Base-by-base conservation (phyloP, 2,888 invertebrate genomes). In the Invenusta paracnida region DNA sequence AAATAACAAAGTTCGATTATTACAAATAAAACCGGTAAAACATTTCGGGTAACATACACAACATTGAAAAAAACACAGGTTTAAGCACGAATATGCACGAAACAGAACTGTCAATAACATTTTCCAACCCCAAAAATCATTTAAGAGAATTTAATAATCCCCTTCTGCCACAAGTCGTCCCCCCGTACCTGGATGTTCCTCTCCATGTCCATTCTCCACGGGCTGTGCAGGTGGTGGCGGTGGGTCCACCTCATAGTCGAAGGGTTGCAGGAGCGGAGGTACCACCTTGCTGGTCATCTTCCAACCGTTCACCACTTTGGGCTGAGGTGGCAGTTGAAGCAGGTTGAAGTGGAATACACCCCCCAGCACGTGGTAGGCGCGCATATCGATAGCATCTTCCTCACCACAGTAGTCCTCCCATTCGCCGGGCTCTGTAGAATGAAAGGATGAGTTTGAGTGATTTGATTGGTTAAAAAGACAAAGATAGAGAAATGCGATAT, bases 321-420 rank as follows among this genome's bases (percentile, higher is more conserved):
- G 91, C 86, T 91, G 91, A 13, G 91, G 91, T 81, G 91, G 91
- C 83, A 91, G 88, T 66, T 89, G 84, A 82, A 91, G 88, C 23
- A 91, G 88, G 86, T 90, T 89, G 86, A 91, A 89, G 86, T 89
- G 88, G 88, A 90, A 90, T 23, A 91, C 88, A 0, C 90, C 91
- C 13, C 91, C 91, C 2, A 91, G 87, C n/a, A 90, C 89, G 85
- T 89, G 88, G 87, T 89, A 89, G 1, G 90, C 90, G 83, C 91
- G 86, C 81, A 91, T 87, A 87, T 91, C 91, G 2, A 91, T 88
- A 1, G 89, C 89, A 87, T 91, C 91, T 28, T 91, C 90, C 87
- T 90, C 90, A 67, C 90, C 91, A 84, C 91, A 91, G 89, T 91
- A 91, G 85, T 91, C 91, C 83, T 91, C 91, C 89, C 89, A 91